Conservation (phyloP, 2,113 vertebrate genomes). For the Phaethornis superciliosus region DNA sequence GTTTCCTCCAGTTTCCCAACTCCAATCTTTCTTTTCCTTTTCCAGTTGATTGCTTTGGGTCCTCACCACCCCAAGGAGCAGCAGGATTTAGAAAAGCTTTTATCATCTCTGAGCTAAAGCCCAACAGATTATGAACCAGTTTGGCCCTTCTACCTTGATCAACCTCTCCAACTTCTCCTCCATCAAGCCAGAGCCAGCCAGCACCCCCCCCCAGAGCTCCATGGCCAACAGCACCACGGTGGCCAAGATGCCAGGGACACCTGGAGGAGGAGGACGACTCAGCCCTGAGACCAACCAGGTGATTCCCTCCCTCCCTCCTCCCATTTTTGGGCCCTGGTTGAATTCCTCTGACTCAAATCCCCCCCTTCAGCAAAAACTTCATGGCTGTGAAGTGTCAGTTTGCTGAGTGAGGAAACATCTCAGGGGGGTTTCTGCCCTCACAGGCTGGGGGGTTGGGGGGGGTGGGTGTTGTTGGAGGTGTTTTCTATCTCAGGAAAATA, state of each 20-base stretch:
- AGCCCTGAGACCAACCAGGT: conserved; percentile 97
- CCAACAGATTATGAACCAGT: conserved; percentile 87
- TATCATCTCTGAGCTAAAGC: conserved; percentile 81
- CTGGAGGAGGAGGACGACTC: conserved; percentile 81
- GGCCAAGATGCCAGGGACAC: conserved; percentile 80
- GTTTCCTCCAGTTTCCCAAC: not conserved
- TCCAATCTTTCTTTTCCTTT: not conserved
- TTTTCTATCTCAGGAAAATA: not conserved
- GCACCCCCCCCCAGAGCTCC: conserved; percentile 79
- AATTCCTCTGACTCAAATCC: not conserved
- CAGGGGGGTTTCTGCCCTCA: not conserved
- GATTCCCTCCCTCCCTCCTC: not conserved
- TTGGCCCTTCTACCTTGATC: conserved; percentile 84
- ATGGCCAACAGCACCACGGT: conserved; percentile 93
- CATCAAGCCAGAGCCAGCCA: conserved; percentile 79
- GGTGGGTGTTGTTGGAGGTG: not conserved
- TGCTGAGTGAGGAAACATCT: not conserved
- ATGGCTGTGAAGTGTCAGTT: not conserved
- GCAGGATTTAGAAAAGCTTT: conserved; percentile 79
- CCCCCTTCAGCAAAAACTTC: no score
- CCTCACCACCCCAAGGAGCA: conserved; percentile 78
- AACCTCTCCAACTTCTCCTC: conserved; percentile 85
- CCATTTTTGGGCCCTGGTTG: no score
- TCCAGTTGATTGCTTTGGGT: conserved; percentile 79
- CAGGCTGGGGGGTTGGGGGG: no score